Evolutionary conservation across 1,140 invertebrate genomes (phyloP).

Genomic region (Bombyx mori): DNA sequence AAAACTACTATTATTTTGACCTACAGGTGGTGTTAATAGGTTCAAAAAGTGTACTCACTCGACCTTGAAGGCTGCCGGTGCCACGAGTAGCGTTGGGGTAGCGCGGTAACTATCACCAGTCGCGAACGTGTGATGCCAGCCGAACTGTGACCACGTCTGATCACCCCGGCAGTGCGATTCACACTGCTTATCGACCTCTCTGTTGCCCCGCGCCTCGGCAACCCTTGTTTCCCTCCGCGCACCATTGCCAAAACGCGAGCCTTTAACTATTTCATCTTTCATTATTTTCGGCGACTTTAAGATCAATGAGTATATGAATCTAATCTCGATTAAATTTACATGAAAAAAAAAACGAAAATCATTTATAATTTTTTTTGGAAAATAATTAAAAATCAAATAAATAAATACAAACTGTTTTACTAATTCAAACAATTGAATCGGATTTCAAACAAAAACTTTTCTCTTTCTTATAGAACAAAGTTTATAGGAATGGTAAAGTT

Average conservation of each 20-base stretch:
- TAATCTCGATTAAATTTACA: background rate
- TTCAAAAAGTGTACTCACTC: background rate
- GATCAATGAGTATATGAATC: conserved; percentile 35
- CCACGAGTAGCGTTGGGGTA: conserved; percentile 5
- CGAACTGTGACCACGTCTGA: conserved; percentile 1
- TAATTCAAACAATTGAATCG: too few relatives aligned
- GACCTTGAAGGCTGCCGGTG: conserved; percentile 6
- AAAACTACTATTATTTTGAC: too few relatives aligned
- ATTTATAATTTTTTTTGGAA: too few relatives aligned
- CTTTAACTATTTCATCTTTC: conserved; percentile 58
- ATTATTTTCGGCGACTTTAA: conserved; percentile 35
- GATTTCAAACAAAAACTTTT: too few relatives aligned
- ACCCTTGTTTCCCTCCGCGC: conserved; percentile 38
- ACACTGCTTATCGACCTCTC: conserved; percentile 57
- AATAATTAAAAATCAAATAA: too few relatives aligned
- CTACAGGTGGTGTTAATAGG: too few relatives aligned
- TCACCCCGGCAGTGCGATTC: conserved; percentile 21
- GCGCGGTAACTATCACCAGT: conserved; percentile 1
- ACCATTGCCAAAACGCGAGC: conserved; percentile 48
- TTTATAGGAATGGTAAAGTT: too few relatives aligned
- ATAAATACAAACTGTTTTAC: too few relatives aligned
- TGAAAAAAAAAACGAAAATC: too few relatives aligned
- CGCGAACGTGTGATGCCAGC: too few relatives aligned
- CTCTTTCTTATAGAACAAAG: too few relatives aligned
- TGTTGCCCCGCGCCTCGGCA: conserved; percentile 25